Conservation (phyloP, 1,140 invertebrate species). For the Drosophila repleta region DNA sequence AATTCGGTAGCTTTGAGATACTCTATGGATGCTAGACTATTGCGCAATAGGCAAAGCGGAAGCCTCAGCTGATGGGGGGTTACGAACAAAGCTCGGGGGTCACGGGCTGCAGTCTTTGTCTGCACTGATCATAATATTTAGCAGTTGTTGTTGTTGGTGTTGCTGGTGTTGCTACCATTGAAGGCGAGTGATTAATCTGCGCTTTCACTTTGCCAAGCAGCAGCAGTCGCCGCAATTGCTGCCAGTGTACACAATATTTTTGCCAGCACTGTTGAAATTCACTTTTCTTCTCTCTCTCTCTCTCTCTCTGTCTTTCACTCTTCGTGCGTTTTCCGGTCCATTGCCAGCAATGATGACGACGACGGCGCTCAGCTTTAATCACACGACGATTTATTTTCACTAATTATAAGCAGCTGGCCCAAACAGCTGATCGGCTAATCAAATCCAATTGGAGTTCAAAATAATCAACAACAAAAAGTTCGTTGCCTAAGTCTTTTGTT, state of each 20-base stretch:
- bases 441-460: conserved; percentile 6
- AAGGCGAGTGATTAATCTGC: conserved; percentile 72
- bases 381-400: conserved; percentile 64
- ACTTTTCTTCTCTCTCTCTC: conserved; percentile 49
- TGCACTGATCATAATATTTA: conserved; percentile 26
- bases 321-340: conserved; percentile 74
- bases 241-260: conserved; percentile 43
- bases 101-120: conserved; percentile 49
- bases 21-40: conserved; percentile 16
- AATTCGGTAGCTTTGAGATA: conserved; percentile 42
- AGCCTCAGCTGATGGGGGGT: not conserved
- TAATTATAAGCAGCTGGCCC: conserved; percentile 55
- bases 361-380: conserved; percentile 49
- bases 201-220: conserved; percentile 74
- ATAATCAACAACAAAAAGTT: conserved; percentile 42
- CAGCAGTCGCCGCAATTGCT: conserved; percentile 49
- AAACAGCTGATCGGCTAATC: conserved; percentile 22
- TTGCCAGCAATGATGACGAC: conserved; percentile 55
- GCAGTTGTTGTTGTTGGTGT: conserved; percentile 25
- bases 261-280: conserved; percentile 61
- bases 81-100: conserved; percentile 46
- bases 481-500: conserved; percentile 76
- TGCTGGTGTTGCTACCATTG: conserved; percentile 15
- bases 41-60: conserved; percentile 31
- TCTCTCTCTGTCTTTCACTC: not conserved